Conservation (phyloP, 2,888 invertebrate genomes). For the Dasysyrphus albostriatus region DNA sequence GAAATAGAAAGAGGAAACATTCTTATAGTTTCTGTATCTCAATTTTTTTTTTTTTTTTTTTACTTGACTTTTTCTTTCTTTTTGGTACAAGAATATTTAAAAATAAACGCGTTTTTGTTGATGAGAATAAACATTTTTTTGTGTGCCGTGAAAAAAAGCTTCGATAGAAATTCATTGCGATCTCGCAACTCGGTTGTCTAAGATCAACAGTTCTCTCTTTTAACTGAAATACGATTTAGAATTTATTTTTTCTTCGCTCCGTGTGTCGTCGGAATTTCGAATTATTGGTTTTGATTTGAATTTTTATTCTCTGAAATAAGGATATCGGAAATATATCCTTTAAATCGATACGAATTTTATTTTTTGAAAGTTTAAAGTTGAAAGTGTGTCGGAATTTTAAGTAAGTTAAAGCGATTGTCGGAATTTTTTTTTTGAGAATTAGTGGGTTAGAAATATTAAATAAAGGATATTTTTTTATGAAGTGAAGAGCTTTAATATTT, state of each 20-base stretch:
- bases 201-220: slow-evolving; percentile 78
- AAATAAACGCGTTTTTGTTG: slow-evolving; percentile 76
- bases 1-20: slow-evolving; percentile 73
- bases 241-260: slow-evolving; percentile 60
- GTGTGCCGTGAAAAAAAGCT: slow-evolving; percentile 77
- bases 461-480: neutral
- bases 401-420: slow-evolving; percentile 42
- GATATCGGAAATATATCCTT: slow-evolving; percentile 56
- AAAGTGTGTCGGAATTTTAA: slow-evolving; percentile 37
- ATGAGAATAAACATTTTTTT: slow-evolving; percentile 76
- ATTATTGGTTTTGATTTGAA: slow-evolving; percentile 33
- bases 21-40: slow-evolving; percentile 40
- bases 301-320: slow-evolving; percentile 50
- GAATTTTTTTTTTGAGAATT: neutral
- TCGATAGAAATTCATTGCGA: slow-evolving; percentile 82
- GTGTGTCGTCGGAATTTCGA: slow-evolving; percentile 53
- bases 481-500: neutral
- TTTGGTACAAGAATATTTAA: slow-evolving; percentile 64
- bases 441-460: neutral
- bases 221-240: slow-evolving; percentile 62
- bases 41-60: slow-evolving; percentile 26
- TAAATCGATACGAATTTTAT: slow-evolving; percentile 44
- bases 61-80: slow-evolving; percentile 25
- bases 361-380: slow-evolving; percentile 5
- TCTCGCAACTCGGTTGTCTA: slow-evolving; percentile 83